A percentile compares a stretch with the other conserved stretches of the same genome.
Evolutionary conservation across 2,888 invertebrate species (phyloP).

Genomic region (Agrotis segetum): DNA sequence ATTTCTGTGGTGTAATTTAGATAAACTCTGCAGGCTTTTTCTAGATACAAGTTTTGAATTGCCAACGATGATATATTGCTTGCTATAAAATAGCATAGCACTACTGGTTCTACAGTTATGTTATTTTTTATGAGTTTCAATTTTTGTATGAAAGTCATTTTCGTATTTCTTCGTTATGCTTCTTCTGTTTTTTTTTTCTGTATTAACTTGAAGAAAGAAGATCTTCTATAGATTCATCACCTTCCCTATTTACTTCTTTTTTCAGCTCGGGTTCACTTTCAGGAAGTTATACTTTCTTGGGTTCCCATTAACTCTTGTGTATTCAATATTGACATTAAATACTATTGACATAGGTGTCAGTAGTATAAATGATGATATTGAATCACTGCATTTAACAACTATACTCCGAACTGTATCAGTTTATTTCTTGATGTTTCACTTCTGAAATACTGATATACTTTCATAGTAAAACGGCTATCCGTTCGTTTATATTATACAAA

Average conservation of each 20-base stretch:
- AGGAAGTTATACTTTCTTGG: conserved; percentile 29
- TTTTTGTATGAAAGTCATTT: conserved; percentile 76
- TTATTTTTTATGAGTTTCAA: conserved; percentile 86
- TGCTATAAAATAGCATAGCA: conserved; percentile 92
- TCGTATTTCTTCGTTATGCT: conserved; percentile 65
- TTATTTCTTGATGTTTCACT: conserved; percentile 58
- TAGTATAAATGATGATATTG: conserved; percentile 47
- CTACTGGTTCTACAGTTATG: conserved; percentile 94
- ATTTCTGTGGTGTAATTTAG: conserved; percentile 93
- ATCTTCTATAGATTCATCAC: conserved; percentile 64
- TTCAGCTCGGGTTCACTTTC: conserved; percentile 49
- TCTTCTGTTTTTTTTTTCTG: conserved; percentile 50
- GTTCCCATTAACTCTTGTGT: too few species aligned
- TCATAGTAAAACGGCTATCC: neutral
- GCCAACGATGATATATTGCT: conserved; percentile 93
- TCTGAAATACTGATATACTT: conserved; percentile 56
- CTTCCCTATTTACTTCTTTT: conserved; percentile 65
- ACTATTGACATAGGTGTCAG: conserved; percentile 22
- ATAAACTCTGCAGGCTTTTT: conserved; percentile 96
- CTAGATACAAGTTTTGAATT: conserved; percentile 93
- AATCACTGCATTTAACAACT: conserved; percentile 43
- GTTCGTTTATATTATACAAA: neutral
- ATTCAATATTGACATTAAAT: neutral
- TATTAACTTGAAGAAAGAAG: conserved; percentile 71
- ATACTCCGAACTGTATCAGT: conserved; percentile 39